Base-by-base conservation (phyloP, 2,113 vertebrate species). In the Ivindomyrus marchei region DNA sequence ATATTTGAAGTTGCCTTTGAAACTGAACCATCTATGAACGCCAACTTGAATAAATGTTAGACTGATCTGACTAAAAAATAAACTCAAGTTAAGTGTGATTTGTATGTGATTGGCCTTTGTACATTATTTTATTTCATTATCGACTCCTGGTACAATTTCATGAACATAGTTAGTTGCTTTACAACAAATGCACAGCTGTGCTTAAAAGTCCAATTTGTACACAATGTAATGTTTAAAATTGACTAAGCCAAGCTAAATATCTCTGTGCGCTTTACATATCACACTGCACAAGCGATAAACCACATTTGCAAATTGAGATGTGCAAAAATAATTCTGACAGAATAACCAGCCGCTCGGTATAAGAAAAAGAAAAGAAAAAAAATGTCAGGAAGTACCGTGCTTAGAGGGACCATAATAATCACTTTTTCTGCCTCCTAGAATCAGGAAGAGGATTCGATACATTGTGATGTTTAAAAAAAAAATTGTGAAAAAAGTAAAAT, bases 291-390 rank as follows among this genome's bases (percentile, higher is more conserved):
- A 92, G 89, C 93, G 93, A 95, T 96, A 96, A 95, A 95, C 93
- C 91, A 97, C 95, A 97, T 97, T 97, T 97, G 96, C 96, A 97
- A 98, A 98, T 98, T 96, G 97, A 98, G 96, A 98, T 94, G 94
- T 97, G 95, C 94, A 94, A 93, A 95, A 95, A 94, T 95, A 96
- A 95, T 94, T 93, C 94, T 97, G 97, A 97, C 96, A 97, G 97
- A 92, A 96, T 94, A 97, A 95, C 96, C 96, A 96, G 95, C 94
- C 96, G 95, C 96, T 97, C 96, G 96, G 91, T 92, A 90, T 95
- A 96, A 90, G 91, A 52, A 90, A 90, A 89, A 90, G 91, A 39
- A 90, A 90, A 90, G 31, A 89, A 90, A 91, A 47, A 90, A 91
- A 89, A 21, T 97, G 96, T 96, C 97, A 96, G 91, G 90, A 93